phyloP scores from a whole-genome alignment of 2,888 invertebrate species.

The Calliopum simillimum region DNA sequence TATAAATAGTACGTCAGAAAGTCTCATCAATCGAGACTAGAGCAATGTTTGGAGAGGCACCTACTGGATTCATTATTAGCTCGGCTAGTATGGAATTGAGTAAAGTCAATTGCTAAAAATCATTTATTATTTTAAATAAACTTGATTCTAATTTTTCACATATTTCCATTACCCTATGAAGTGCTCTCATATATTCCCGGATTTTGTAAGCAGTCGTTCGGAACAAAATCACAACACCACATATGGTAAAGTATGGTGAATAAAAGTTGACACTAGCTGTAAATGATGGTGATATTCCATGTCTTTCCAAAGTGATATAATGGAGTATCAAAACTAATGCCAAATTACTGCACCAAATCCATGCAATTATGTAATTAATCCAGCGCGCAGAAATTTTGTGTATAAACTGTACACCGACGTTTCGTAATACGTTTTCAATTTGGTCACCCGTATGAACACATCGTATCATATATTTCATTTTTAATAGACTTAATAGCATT shows the following conservation, averaged over 20 bases:
- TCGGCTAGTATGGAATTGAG: too few species aligned
- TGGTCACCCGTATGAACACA: conserved; percentile 45
- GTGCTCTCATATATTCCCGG: conserved; percentile 50
- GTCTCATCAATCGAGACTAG: too few species aligned
- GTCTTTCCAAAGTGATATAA: conserved; percentile 43
- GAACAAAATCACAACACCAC: conserved; percentile 52
- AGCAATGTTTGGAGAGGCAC: too few species aligned
- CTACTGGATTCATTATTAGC: too few species aligned
- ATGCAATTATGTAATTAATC: conserved; percentile 43
- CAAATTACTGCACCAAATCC: conserved; percentile 40
- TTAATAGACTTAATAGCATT: conserved; percentile 45
- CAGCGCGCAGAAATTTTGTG: conserved; percentile 44
- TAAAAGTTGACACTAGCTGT: conserved; percentile 52
- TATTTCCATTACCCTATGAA: conserved; percentile 57
- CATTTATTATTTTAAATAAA: too few species aligned
- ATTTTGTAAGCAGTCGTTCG: conserved; percentile 51
- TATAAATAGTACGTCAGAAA: too few species aligned
- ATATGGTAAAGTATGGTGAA: conserved; percentile 56
- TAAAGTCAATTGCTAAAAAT: too few species aligned
- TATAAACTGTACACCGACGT: conserved; percentile 52
- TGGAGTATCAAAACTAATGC: conserved; percentile 49
- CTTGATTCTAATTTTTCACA: too few species aligned
- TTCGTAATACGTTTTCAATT: conserved; percentile 51
- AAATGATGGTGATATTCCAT: conserved; percentile 38
- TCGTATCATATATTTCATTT: conserved; percentile 43